Conservation (phyloP, 1,140 invertebrate genomes). For the Zophobas atratus region DNA sequence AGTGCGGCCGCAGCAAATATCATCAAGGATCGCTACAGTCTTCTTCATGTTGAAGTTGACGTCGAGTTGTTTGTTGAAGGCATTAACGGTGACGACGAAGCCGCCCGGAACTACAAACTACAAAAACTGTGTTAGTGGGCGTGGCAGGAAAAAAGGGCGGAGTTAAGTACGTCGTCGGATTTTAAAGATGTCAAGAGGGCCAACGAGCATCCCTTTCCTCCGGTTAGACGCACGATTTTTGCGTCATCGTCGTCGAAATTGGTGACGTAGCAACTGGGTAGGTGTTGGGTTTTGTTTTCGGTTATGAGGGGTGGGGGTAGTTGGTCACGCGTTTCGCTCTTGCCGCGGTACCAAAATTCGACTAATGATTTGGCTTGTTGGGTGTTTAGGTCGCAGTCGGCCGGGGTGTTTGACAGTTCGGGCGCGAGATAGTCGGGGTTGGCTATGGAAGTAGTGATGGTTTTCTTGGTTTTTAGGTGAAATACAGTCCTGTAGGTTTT, state of each 20-base stretch:
- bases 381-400: conserved; percentile 56
- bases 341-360: conserved; percentile 54
- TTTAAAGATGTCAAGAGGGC: conserved; percentile 73
- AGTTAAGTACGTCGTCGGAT: conserved; percentile 65
- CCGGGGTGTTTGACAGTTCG: conserved; percentile 54
- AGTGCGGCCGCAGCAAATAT: conserved; percentile 58
- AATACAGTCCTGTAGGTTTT: conserved; percentile 46
- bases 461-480: conserved; percentile 43
- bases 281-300: conserved; percentile 44
- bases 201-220: conserved; percentile 82
- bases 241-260: conserved; percentile 52
- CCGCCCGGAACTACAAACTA: conserved; percentile 60
- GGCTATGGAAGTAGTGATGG: not conserved
- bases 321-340: not conserved
- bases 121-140: not conserved
- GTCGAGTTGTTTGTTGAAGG: conserved; percentile 57
- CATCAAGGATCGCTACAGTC: conserved; percentile 58
- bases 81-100: conserved; percentile 60
- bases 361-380: conserved; percentile 55
- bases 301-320: conserved; percentile 41
- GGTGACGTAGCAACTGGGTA: conserved; percentile 54
- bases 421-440: not conserved
- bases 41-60: conserved; percentile 55
- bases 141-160: not conserved
- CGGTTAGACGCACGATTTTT: conserved; percentile 68